Percentiles rank a stretch among this genome's conserved stretches.
These are phyloP conservation scores for Conus betulinus DNA, from an alignment of 1,140 invertebrate species.

Conservation along the genomic window DNA sequence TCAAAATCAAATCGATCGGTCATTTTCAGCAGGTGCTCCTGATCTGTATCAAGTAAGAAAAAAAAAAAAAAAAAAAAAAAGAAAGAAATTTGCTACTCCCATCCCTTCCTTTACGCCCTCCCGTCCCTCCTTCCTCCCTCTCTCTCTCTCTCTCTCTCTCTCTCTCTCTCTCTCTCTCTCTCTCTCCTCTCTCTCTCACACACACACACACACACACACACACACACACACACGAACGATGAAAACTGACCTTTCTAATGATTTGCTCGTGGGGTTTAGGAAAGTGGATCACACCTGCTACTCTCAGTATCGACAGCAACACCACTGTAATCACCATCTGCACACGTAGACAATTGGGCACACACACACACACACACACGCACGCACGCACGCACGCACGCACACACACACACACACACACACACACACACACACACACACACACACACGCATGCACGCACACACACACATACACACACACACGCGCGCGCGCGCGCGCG, in stretches of 20 bases:
- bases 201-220: neutral
- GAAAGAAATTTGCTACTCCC: no score
- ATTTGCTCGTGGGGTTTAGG: neutral
- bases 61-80: no score
- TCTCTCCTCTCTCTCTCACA: neutral
- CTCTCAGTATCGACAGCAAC: neutral
- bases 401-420: neutral
- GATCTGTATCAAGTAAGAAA: no score
- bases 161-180: no score
- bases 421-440: slow-evolving; percentile 6
- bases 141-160: no score
- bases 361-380: neutral
- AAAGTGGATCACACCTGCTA: neutral
- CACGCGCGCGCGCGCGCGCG: neutral
- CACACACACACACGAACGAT: slow-evolving; percentile 5
- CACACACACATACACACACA: neutral
- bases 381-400: neutral
- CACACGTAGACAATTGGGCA: neutral
- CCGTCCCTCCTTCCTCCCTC: no score
- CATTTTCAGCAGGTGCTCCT: no score
- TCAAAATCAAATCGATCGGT: no score
- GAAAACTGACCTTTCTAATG: neutral
- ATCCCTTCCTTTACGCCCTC: no score
- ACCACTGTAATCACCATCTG: neutral
- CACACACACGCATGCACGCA: neutral